Conservation (phyloP, 2,797 vertebrate genomes). For the Acanthiza pusilla region DNA sequence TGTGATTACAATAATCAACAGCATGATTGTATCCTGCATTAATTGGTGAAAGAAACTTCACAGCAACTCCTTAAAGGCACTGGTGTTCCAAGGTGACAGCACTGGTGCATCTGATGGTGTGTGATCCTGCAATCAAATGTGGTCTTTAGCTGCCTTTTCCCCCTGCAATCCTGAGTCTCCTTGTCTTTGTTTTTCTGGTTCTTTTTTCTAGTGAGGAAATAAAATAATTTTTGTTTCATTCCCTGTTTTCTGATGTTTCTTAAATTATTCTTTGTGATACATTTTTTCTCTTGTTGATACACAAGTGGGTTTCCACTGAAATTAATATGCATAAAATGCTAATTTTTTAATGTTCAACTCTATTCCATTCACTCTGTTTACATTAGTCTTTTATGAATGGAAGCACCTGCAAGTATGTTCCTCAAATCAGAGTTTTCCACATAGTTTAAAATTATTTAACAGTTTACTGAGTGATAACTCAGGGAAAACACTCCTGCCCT, state of each 20-base stretch:
- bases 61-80: background rate
- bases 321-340: background rate
- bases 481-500: background rate
- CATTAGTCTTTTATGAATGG: background rate
- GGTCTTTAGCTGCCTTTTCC: background rate
- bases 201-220: background rate
- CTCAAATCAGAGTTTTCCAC: background rate
- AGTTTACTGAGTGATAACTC: background rate
- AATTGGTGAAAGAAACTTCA: background rate
- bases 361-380: background rate
- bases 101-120: background rate
- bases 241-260: background rate
- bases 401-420: background rate
- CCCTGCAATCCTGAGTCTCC: background rate
- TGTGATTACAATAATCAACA: background rate
- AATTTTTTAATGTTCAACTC: background rate
- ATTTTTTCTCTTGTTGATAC: background rate
- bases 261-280: background rate
- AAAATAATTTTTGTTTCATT: background rate
- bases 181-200: background rate
- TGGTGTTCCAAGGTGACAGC: background rate
- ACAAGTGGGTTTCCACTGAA: background rate
- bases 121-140: background rate
- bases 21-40: background rate
- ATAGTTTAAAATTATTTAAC: background rate